These are phyloP conservation scores for Arion vulgaris DNA, from an alignment of 1,140 invertebrate genomes.

Conservation along the genomic window DNA sequence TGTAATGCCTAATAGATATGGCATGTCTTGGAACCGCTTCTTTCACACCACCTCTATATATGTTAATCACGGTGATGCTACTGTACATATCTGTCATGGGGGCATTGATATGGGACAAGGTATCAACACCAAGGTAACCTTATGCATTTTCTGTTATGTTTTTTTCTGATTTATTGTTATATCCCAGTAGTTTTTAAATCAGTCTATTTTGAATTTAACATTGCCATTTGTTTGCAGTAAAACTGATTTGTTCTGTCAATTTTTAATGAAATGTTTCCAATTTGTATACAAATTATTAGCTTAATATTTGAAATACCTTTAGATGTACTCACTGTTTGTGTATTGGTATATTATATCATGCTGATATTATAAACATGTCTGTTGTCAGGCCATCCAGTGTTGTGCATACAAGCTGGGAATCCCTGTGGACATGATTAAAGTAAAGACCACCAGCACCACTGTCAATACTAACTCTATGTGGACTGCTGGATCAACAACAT, in stretches of 20 bases:
- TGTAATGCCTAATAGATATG: constrained; percentile 53
- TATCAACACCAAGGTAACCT: constrained; percentile 79
- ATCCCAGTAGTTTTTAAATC: too few species aligned
- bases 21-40: constrained; percentile 42
- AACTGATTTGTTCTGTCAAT: too few species aligned
- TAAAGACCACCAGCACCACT: constrained; percentile 80
- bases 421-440: constrained; percentile 79
- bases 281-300: too few species aligned
- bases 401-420: constrained; percentile 83
- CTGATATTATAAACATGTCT: too few species aligned
- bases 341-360: too few species aligned
- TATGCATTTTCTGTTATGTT: neutral
- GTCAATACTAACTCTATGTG: constrained; percentile 73
- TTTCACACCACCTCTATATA: constrained; percentile 79
- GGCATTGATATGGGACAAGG: constrained; percentile 90
- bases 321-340: too few species aligned
- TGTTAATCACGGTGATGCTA: constrained; percentile 81
- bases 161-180: too few species aligned
- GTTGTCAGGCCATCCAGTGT: constrained; percentile 84
- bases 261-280: too few species aligned
- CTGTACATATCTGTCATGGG: constrained; percentile 82
- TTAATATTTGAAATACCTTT: too few species aligned
- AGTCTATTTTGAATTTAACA: too few species aligned
- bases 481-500: constrained; percentile 82
- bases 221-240: too few species aligned